Percentiles rank a stretch among this genome's conserved stretches.
Evolutionary conservation across 2,797 vertebrate species (phyloP).

Genomic region (Carduelis carduelis): DNA sequence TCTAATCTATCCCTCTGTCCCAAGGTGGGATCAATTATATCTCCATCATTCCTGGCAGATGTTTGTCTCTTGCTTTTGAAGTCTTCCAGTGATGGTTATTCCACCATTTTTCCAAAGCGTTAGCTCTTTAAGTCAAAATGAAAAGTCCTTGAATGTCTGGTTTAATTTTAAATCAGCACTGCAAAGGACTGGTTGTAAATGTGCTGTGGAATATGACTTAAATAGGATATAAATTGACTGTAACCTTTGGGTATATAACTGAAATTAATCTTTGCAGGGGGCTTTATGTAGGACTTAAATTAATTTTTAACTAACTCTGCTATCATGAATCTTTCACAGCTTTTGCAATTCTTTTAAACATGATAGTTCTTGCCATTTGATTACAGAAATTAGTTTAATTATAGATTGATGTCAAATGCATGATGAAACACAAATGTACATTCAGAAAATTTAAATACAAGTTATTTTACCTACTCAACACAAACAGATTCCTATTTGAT

Average conservation of each 20-base stretch:
- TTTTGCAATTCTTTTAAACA: conserved; percentile 29
- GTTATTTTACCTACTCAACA: background rate
- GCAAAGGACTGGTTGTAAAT: background rate
- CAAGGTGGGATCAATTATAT: background rate
- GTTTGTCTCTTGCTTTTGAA: background rate
- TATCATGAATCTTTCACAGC: conserved; percentile 18
- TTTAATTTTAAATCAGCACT: background rate
- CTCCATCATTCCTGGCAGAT: background rate
- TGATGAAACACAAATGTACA: background rate
- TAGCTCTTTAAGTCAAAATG: background rate
- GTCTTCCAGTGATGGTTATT: background rate
- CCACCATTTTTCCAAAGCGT: background rate
- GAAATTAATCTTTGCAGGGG: background rate
- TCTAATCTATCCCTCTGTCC: background rate
- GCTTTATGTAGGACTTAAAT: background rate
- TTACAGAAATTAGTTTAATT: conserved; percentile 46
- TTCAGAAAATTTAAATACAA: conserved; percentile 20
- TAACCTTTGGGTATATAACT: background rate
- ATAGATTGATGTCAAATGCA: background rate
- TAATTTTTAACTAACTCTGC: conserved; percentile 18
- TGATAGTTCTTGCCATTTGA: conserved; percentile 42
- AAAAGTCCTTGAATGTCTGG: background rate
- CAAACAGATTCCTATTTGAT: conserved; percentile 6
- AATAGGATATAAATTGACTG: background rate
- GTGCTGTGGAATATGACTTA: background rate